Evolutionary conservation across 2,888 invertebrate genomes (phyloP).

Genomic region (Drosophila kanekoi): DNA sequence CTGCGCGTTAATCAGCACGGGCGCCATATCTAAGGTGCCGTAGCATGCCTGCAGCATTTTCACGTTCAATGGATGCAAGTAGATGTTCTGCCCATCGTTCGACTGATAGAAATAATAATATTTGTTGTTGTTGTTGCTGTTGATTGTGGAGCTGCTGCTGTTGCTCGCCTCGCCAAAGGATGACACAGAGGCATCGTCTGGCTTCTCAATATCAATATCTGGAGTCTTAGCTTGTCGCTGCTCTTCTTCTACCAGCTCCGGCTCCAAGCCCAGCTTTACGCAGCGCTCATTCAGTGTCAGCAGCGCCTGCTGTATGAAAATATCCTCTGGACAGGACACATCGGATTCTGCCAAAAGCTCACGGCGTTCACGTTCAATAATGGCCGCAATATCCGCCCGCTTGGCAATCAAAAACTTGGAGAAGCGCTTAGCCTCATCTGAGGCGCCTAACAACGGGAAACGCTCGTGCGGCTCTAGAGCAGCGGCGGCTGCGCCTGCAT

Average conservation of each 20-base stretch:
- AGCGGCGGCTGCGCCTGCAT: slow-evolving; percentile 30
- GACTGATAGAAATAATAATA: slow-evolving; percentile 87
- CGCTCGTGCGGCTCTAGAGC: slow-evolving; percentile 46
- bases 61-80: slow-evolving; percentile 95
- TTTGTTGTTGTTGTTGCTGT: slow-evolving; percentile 84
- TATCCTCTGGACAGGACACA: slow-evolving; percentile 92
- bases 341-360: slow-evolving; percentile 90
- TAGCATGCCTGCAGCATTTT: slow-evolving; percentile 95
- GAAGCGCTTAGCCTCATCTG: slow-evolving; percentile 85
- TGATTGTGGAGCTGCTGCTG: slow-evolving; percentile 62
- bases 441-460: slow-evolving; percentile 86
- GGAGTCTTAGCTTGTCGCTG: slow-evolving; percentile 28
- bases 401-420: slow-evolving; percentile 91
- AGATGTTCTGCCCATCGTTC: slow-evolving; percentile 96
- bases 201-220: slow-evolving; percentile 57
- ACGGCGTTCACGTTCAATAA: slow-evolving; percentile 90
- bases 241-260: slow-evolving; percentile 35
- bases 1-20: slow-evolving; percentile 89
- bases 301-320: slow-evolving; percentile 94
- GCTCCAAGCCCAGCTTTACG: slow-evolving; percentile 66
- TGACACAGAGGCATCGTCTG: slow-evolving; percentile 62
- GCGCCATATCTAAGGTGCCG: slow-evolving; percentile 92
- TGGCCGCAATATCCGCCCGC: slow-evolving; percentile 88
- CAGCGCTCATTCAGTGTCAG: slow-evolving; percentile 86
- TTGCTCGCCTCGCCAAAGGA: slow-evolving; percentile 59